Evolutionary conservation across 2,888 invertebrate species (phyloP).

Genomic region (Glaucopsyche alexis): DNA sequence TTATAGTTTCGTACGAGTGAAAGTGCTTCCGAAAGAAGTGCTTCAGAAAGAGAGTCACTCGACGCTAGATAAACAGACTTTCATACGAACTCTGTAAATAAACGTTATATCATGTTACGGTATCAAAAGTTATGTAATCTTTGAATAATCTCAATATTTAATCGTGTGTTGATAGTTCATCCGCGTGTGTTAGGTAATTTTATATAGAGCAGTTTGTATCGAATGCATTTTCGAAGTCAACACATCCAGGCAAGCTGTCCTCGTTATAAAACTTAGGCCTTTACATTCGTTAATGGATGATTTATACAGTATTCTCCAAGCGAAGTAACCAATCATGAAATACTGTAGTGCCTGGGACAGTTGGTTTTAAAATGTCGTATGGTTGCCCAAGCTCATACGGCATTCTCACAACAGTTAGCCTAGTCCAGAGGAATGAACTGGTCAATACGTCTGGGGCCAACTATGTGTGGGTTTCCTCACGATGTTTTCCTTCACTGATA

Average conservation of each 20-base stretch:
- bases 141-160: background rate
- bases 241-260: background rate
- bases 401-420: too few species aligned
- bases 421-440: too few species aligned
- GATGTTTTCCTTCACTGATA: too few species aligned
- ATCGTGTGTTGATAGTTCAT: background rate
- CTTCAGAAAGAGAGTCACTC: slow-evolving; percentile 32
- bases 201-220: background rate
- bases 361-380: too few species aligned
- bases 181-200: background rate
- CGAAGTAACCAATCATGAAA: too few species aligned
- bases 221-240: background rate
- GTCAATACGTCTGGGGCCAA: too few species aligned
- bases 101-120: slow-evolving; percentile 22
- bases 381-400: too few species aligned
- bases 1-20: background rate
- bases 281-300: too few species aligned
- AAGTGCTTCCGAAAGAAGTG: slow-evolving; percentile 22
- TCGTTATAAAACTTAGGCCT: too few species aligned
- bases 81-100: slow-evolving; percentile 2
- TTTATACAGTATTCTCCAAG: too few species aligned
- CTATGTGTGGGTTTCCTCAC: too few species aligned
- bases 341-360: too few species aligned
- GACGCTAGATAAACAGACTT: slow-evolving; percentile 16
- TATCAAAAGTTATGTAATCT: slow-evolving; percentile 17